Percentiles rank a stretch among this genome's conserved stretches.
Conservation (phyloP, 2,113 vertebrate species). For the Lepidothrix coronata region DNA sequence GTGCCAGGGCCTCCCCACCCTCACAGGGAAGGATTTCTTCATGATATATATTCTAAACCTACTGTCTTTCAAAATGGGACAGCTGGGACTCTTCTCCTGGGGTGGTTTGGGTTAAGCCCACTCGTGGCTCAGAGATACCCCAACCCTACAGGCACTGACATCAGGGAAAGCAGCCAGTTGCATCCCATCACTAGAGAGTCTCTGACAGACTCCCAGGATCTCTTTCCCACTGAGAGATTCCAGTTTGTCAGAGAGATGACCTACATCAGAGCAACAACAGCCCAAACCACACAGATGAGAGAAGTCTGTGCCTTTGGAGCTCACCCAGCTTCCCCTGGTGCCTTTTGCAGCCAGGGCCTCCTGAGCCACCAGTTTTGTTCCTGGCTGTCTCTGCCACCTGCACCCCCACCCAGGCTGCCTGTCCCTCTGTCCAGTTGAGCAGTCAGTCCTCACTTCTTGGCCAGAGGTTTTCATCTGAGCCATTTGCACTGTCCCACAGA, state of each 20-base stretch:
- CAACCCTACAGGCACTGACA: too few relatives aligned
- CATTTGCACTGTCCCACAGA: background rate
- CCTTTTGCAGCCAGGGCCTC: background rate
- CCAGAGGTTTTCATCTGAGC: background rate
- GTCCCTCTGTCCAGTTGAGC: background rate
- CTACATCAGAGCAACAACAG: background rate
- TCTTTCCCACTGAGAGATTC: background rate
- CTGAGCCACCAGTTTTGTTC: background rate
- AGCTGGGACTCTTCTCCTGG: background rate
- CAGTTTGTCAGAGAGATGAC: background rate
- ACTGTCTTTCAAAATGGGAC: background rate
- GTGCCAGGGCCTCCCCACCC: background rate
- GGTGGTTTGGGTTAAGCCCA: background rate
- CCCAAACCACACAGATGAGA: background rate
- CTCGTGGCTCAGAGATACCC: background rate
- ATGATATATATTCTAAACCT: too few relatives aligned
- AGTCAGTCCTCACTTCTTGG: background rate
- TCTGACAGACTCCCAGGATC: background rate
- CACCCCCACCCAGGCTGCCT: background rate
- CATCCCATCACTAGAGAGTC: background rate
- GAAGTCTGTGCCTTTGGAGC: background rate
- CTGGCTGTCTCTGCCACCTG: background rate
- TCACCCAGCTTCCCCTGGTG: background rate
- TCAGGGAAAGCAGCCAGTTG: background rate
- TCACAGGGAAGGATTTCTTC: rapidly evolving